Evolutionary conservation across 1,140 invertebrate genomes (phyloP), one percentile per base, ranked within the genome.

Genomic region (Bathynomus jamesi): DNA sequence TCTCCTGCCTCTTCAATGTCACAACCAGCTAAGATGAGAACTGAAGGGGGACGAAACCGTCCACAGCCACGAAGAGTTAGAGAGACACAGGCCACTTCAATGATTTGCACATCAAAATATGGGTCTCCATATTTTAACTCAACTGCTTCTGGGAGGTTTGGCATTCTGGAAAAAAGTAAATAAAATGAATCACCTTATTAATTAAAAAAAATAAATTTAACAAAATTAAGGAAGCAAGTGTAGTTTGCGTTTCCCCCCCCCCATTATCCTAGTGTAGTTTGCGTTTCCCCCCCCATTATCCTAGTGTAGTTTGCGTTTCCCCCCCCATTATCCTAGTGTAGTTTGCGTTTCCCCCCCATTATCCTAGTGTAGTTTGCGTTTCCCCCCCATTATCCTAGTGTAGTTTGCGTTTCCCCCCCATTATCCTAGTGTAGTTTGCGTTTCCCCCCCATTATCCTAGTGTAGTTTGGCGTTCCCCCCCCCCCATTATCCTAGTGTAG

Each of bases 1-100:
- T 76, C 75, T 5, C 75, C 75, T 10, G 75, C 75, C 8, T 76
- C 67, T 30, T 76, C 75, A 17, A 76, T 76, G 25, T 76, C 75
- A 60, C 75, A 76, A 32, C 72, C 75, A 8, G 75, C 72, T 3
- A 76, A 69, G 63, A 76, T 76, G 65, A 76, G 75, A 24, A 76
- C 75, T 0, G 71, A 71, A 3, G 75, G 75, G 17, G 72, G 65
- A 3, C 75, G 69, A 61, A 66, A 71, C n/a, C 75, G 71, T 1
- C 71, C 75, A 17, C 30, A 63, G 28, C 69, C 66, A 11, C 70
- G 69, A 21, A 76, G 72, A 62, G 69, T 73, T 13, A 76, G 69
- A 17, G 75, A 69, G 61, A 76, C 72, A 29, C 75, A 76, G 0
- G 75, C 72, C 27, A 73, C 72, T 53, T 76, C 75, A 10, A 71